Percentiles rank a stretch among this genome's conserved stretches.
Evolutionary conservation across 2,797 vertebrate genomes (phyloP).

Genomic region (Periparus ater): DNA sequence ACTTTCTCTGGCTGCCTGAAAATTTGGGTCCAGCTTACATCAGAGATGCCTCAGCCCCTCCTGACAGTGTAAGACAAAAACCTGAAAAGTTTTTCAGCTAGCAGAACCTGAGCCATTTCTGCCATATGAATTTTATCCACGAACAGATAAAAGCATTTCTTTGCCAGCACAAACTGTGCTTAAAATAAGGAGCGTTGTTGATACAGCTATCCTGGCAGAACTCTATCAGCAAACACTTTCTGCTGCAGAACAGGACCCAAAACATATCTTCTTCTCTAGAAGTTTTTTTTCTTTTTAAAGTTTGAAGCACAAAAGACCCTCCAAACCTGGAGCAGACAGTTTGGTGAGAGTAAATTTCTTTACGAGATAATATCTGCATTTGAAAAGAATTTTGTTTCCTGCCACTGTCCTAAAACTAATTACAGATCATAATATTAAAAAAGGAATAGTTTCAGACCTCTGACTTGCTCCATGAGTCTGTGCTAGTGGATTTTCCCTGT

Average conservation of each 20-base stretch:
- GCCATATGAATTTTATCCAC: neutral
- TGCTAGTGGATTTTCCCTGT: neutral
- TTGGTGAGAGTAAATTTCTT: neutral
- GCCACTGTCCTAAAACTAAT: neutral
- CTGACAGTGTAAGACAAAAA: neutral
- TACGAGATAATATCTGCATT: neutral
- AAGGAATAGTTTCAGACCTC: neutral
- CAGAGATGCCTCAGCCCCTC: neutral
- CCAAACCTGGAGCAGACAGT: neutral
- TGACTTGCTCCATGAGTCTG: neutral
- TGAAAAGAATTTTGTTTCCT: conserved; percentile 14
- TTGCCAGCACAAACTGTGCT: neutral
- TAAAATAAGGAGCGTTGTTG: neutral
- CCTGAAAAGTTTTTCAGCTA: neutral
- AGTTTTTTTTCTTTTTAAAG: neutral
- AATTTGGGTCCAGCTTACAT: neutral
- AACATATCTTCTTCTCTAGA: neutral
- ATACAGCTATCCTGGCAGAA: neutral
- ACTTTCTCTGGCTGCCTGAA: neutral
- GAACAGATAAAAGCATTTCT: neutral
- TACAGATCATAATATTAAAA: neutral
- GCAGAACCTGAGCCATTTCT: neutral
- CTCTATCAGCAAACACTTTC: neutral
- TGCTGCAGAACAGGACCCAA: neutral
- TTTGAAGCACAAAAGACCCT: neutral